Evolutionary conservation across 2,888 invertebrate genomes (phyloP).

Genomic region (Aphodius sticticus): DNA sequence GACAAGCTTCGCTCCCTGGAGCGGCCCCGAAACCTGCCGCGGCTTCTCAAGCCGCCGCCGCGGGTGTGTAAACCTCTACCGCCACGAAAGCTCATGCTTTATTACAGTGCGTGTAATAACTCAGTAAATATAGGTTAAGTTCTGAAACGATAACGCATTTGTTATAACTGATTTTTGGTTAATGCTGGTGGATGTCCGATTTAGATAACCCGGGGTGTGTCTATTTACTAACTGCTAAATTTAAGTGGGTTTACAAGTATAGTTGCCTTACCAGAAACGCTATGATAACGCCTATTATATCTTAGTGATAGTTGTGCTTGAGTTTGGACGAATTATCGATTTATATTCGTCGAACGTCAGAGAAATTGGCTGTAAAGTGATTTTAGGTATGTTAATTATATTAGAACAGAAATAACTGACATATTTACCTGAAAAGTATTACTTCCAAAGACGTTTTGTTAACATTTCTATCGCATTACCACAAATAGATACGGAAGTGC

Average conservation of each 20-base stretch:
- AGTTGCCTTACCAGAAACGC: background rate
- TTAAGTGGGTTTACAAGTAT: background rate
- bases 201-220: background rate
- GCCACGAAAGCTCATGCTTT: conserved; percentile 21
- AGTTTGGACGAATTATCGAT: background rate
- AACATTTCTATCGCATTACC: background rate
- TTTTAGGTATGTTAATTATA: background rate
- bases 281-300: background rate
- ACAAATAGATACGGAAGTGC: background rate
- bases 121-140: background rate
- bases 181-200: background rate
- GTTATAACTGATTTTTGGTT: background rate
- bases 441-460: background rate
- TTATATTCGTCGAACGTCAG: background rate
- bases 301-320: background rate
- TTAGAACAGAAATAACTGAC: background rate
- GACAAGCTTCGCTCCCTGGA: conserved; percentile 27
- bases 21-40: conserved; percentile 24
- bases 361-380: background rate
- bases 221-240: background rate
- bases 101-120: background rate
- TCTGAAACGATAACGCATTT: conserved; percentile 4
- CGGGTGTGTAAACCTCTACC: conserved; percentile 11
- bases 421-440: background rate
- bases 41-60: conserved; percentile 8